Evolutionary conservation across 2,113 vertebrate genomes (phyloP).

Genomic region (Salvelinus sp.): DNA sequence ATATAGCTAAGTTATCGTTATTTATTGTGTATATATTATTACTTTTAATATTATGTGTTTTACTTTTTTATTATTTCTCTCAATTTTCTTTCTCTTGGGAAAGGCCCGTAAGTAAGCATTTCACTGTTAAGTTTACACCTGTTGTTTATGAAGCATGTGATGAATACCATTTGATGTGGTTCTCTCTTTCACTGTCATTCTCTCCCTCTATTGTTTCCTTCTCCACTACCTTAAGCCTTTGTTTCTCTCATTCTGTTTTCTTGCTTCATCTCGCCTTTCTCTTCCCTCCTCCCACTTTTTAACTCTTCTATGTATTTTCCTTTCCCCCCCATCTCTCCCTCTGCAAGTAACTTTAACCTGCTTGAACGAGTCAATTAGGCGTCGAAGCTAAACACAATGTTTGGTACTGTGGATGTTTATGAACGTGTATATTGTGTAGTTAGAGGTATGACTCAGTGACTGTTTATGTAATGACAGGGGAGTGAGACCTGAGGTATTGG

Average conservation of each 20-base stretch:
- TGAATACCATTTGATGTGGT: neutral
- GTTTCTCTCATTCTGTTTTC: neutral
- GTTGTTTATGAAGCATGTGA: no score
- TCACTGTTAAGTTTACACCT: no score
- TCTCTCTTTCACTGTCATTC: neutral
- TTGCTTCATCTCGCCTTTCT: neutral
- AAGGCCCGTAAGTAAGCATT: no score
- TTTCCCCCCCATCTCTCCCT: constrained; percentile 5
- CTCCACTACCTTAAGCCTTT: neutral
- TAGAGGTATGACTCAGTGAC: no score
- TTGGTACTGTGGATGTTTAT: neutral
- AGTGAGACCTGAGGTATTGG: no score
- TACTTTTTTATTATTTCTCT: no score
- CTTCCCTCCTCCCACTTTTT: neutral
- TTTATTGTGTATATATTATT: no score
- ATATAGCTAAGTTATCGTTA: no score
- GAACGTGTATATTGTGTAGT: neutral
- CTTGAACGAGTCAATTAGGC: no score
- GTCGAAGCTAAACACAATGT: neutral
- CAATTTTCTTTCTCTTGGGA: neutral
- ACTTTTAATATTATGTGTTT: no score
- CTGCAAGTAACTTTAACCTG: no score
- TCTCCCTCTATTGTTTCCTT: neutral
- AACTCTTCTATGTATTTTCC: neutral
- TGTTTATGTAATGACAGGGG: no score